Evolutionary conservation across 2,113 vertebrate species (phyloP).

Genomic region (Rhabdomys dilectus): DNA sequence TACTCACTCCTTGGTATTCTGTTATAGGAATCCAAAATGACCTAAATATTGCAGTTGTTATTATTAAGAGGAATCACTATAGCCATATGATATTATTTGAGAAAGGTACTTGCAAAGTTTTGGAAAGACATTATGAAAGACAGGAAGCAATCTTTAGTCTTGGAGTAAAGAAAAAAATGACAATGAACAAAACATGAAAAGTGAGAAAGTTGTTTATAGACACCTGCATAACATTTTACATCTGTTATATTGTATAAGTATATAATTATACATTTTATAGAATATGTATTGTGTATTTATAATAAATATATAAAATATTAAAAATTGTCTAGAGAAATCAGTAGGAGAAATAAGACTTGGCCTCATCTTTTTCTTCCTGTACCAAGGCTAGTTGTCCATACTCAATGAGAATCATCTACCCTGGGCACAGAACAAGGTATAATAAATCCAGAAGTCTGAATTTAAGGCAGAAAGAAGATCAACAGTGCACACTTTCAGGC

Average conservation of each 20-base stretch:
- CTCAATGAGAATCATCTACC: background rate
- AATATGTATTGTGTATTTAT: no score
- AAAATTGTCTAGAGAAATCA: background rate
- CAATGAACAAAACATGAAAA: background rate
- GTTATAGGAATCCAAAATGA: background rate
- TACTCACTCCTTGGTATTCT: rapidly evolving
- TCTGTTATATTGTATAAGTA: no score
- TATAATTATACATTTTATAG: no score
- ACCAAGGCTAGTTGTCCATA: background rate
- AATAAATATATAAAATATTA: no score
- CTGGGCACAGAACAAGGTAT: background rate
- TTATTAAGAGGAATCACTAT: background rate
- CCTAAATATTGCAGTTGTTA: background rate
- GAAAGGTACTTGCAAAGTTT: background rate
- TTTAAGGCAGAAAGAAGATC: background rate
- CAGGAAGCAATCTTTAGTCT: rapidly evolving
- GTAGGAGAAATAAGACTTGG: background rate
- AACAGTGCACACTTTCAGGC: background rate
- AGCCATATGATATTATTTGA: background rate
- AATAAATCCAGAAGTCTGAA: background rate
- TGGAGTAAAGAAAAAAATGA: background rate
- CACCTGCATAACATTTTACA: background rate
- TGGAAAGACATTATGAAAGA: background rate
- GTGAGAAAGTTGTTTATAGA: background rate
- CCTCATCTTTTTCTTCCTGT: background rate